Base-by-base conservation (phyloP, 2,797 vertebrate species). In the Chaenodraco wilsoni region DNA sequence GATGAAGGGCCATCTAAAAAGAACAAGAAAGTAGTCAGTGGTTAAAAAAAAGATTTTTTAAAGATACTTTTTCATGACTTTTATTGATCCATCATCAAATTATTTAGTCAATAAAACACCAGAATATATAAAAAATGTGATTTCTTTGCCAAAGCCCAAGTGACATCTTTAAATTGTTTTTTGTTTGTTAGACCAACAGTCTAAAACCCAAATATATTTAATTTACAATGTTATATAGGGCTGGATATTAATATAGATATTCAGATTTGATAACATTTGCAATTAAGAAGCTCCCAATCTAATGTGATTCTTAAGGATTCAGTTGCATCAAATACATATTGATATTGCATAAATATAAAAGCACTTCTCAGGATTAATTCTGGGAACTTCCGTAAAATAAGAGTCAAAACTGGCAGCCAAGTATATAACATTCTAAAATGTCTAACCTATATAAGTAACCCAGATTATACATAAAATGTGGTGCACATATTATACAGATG, bases 1-100 rank as follows among this genome's bases (percentile, higher is more conserved):
- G 85, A 89, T 1, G 89, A 82, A 9, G 87, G 83, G 9, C 81
- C 82, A 19, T 82, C 93, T 94, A 65, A 54, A 2, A 52, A 69
- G 46, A 33, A 2, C 73, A 6, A 58, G 71, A 17, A 63, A 65
- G 0, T 19, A 48, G 21, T 49, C 19, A 13, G 9, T 45, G 56
- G 14, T 23, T 33, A 5, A 5, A 49, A 40, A 66, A 37, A 19
- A 0, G 14, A 19, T 0, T 44, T 3, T 31, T 40, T 33, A 5
- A 69, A 41, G 10, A 60, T 4, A 19, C 16, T 16, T 48, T 40
- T 0, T 27, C 17, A 27, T 27, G 10, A 55, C 5, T 61, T 52
- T 45, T 9, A 45, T 44, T 3, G 0, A 4, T 14, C n/a, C 11
- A 50, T 59, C 1, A 0, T 27, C 19, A 7, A 16, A 3, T 17